Percentiles rank a stretch among this genome's conserved stretches.
Conservation (phyloP, 2,113 vertebrate genomes). For the Cygnus atratus region DNA sequence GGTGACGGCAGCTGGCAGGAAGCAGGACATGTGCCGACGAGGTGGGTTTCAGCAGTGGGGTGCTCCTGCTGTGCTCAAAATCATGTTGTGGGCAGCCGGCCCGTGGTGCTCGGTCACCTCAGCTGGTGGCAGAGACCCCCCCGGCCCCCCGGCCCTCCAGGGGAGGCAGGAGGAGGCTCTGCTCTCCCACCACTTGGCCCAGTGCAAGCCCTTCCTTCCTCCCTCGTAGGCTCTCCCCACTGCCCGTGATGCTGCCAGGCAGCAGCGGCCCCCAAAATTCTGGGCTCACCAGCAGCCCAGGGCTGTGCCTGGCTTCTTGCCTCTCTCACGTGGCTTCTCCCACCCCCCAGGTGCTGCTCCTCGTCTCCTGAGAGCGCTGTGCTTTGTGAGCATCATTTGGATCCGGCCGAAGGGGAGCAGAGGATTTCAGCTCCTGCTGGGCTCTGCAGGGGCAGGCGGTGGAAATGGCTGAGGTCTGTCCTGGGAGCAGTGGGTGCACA, state of each 20-base stretch:
- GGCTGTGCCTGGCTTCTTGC: background rate
- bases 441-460: background rate
- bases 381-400: background rate
- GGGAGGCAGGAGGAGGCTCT: background rate
- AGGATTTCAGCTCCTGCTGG: background rate
- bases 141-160: background rate
- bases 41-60: background rate
- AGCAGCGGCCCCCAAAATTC: fast-evolving
- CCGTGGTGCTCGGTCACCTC: background rate
- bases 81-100: background rate
- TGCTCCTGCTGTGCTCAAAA: background rate
- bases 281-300: background rate
- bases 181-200: background rate
- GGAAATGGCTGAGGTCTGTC: background rate
- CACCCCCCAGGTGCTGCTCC: background rate
- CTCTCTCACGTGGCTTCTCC: background rate
- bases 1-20: background rate
- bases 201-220: background rate
- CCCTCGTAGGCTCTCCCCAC: fast-evolving
- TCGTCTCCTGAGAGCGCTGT: fast-evolving
- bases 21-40: background rate
- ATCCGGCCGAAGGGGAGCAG: background rate
- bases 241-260: fast-evolving
- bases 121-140: background rate
- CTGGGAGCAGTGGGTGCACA: background rate